phyloP scores from a whole-genome alignment of 2,113 vertebrate species.

The Pluvianellus socialis region DNA sequence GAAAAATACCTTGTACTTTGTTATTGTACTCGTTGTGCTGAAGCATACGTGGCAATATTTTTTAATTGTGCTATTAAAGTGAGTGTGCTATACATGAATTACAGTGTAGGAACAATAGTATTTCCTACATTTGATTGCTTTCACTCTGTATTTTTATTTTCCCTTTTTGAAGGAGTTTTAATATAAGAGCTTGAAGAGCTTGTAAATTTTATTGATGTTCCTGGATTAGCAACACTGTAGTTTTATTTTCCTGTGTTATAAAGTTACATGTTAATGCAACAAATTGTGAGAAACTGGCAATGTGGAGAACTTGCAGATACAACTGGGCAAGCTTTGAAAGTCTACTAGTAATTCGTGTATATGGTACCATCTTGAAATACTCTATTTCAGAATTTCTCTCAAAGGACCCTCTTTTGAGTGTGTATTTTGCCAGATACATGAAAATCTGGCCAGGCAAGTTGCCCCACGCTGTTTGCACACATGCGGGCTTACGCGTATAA shows the following conservation, averaged over 20 bases:
- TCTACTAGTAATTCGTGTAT: not conserved
- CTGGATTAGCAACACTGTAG: not conserved
- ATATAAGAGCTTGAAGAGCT: not conserved
- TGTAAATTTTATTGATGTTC: not conserved
- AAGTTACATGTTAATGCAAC: not conserved
- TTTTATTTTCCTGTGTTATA: not conserved
- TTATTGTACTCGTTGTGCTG: too few species aligned
- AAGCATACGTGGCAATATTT: too few species aligned
- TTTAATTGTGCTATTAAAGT: too few species aligned
- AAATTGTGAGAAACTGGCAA: not conserved
- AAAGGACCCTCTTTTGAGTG: not conserved
- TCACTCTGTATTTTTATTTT: not conserved
- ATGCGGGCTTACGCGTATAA: fast-evolving
- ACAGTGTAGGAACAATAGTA: not conserved
- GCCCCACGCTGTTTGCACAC: not conserved
- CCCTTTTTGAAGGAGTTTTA: not conserved
- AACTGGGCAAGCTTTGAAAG: not conserved
- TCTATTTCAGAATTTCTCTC: not conserved
- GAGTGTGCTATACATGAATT: too few species aligned
- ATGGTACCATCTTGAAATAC: not conserved
- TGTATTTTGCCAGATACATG: not conserved
- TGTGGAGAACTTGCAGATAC: not conserved
- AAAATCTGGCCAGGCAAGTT: not conserved
- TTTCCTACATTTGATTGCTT: not conserved
- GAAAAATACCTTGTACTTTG: too few species aligned